Base-by-base conservation (phyloP, 2,113 vertebrate species). In the Boleophthalmus pectinirostris region DNA sequence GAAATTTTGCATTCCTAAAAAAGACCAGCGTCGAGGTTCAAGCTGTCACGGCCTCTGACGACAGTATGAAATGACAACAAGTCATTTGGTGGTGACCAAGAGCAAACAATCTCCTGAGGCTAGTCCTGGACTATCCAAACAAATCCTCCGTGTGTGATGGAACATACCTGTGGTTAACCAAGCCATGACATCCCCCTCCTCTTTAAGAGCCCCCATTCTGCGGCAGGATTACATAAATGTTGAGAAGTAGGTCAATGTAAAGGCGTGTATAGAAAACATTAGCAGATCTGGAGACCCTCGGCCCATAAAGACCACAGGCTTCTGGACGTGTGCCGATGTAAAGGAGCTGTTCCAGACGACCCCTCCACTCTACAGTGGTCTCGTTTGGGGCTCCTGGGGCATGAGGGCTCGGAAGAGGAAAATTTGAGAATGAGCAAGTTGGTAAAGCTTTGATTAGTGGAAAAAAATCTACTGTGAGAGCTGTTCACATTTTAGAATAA, bases 81-180 rank as follows among this genome's bases (percentile, higher is more conserved):
- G 47, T 82, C 67, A 78, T 87, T 86, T 85, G 78, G 77, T 29
- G 29, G 75, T 64, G 79, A 70, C 64, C 73, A 77, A 80, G 69
- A 77, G 74, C 86, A 86, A 90, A 85, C 79, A 85, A 85, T 76
- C 76, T 79, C 69, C 60, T 33, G 61, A 69, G 78, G 65, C 66
- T 51, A 72, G 81, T 73, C 67, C 67, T 72, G 71, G 60, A 53
- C 72, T 81, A 83, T 85, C 77, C 79, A 88, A 87, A 90, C 82
- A 87, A 85, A 84, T 81, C 72, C 71, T 54, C 21, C 14, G 70
- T 83, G 85, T 73, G 79, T 77, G 75, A 74, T 82, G 82, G 82
- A 88, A 86, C 84, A 89, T 88, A 88, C 82, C 82, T 88, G 87
- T 82, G 88, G 87, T 87, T 89, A 86, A 90, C 87, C 85, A 89